Percentiles rank a stretch among this genome's conserved stretches.
Conservation (phyloP, 1,140 invertebrate genomes). For the Ericerus pela region DNA sequence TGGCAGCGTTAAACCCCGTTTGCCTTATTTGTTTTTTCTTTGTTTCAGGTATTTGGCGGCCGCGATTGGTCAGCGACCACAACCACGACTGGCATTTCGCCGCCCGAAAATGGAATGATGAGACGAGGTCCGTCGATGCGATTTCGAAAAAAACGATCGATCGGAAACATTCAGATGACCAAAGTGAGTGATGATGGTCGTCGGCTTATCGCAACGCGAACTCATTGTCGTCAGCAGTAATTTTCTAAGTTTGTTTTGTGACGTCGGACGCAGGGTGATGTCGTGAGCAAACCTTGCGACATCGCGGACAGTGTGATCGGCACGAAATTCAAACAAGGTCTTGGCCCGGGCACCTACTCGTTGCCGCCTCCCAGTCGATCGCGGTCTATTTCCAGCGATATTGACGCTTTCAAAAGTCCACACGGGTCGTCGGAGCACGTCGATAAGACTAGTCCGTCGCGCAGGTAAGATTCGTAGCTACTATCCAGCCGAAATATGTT, state of each 20-base stretch:
- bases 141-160: slow-evolving; percentile 48
- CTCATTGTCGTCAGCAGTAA: neutral
- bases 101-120: slow-evolving; percentile 36
- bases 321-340: neutral
- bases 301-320: neutral
- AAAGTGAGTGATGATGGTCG: neutral
- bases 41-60: slow-evolving; percentile 63
- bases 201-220: neutral
- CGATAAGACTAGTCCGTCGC: slow-evolving; percentile 27
- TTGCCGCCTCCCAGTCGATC: slow-evolving; percentile 23
- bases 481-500: too few relatives aligned
- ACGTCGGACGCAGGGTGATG: neutral
- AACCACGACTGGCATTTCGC: slow-evolving; percentile 34
- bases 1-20: neutral
- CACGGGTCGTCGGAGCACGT: slow-evolving; percentile 28
- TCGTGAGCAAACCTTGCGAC: slow-evolving; percentile 1
- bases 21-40: slow-evolving; percentile 14
- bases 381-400: slow-evolving; percentile 27
- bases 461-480: slow-evolving; percentile 22
- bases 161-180: slow-evolving; percentile 30
- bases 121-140: slow-evolving; percentile 37
- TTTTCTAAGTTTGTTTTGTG: neutral
- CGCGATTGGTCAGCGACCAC: slow-evolving; percentile 56
- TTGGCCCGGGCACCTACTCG: slow-evolving; percentile 12
- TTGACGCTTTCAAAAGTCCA: slow-evolving; percentile 21